phyloP scores from a whole-genome alignment of 2,888 invertebrate species.

The Allophyes oxyacanthae region DNA sequence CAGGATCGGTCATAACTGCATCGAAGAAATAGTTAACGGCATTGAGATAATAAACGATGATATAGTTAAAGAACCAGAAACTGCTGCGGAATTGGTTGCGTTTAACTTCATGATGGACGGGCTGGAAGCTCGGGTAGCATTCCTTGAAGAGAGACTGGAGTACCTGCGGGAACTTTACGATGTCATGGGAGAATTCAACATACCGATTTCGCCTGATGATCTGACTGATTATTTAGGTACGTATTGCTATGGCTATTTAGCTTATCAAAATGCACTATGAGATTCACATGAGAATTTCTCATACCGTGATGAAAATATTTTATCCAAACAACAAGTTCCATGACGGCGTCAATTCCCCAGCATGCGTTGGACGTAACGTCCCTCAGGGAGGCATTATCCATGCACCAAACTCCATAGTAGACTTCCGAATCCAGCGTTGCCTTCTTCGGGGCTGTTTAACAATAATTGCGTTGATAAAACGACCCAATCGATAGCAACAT shows the following conservation, averaged over 20 bases:
- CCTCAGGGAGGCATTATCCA: too few relatives aligned
- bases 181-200: slow-evolving; percentile 94
- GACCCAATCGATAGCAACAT: too few relatives aligned
- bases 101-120: slow-evolving; percentile 92
- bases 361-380: too few relatives aligned
- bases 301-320: too few relatives aligned
- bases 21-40: slow-evolving; percentile 89
- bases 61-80: slow-evolving; percentile 91
- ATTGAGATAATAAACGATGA: slow-evolving; percentile 91
- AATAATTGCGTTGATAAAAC: too few relatives aligned
- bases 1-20: slow-evolving; percentile 91
- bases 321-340: too few relatives aligned
- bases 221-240: slow-evolving; percentile 89
- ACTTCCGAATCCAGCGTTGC: too few relatives aligned
- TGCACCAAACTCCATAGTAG: too few relatives aligned
- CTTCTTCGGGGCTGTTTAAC: too few relatives aligned
- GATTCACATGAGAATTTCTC: too few relatives aligned
- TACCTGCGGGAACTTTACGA: slow-evolving; percentile 95
- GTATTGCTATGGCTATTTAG: neutral
- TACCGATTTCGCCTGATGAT: slow-evolving; percentile 93
- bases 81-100: slow-evolving; percentile 92
- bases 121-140: slow-evolving; percentile 91
- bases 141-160: slow-evolving; percentile 92
- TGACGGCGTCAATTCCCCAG: too few relatives aligned
- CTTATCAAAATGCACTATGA: too few relatives aligned